These are phyloP conservation scores for Meda fulgida DNA, from an alignment of 2,797 vertebrate genomes.

Conservation along the genomic window DNA sequence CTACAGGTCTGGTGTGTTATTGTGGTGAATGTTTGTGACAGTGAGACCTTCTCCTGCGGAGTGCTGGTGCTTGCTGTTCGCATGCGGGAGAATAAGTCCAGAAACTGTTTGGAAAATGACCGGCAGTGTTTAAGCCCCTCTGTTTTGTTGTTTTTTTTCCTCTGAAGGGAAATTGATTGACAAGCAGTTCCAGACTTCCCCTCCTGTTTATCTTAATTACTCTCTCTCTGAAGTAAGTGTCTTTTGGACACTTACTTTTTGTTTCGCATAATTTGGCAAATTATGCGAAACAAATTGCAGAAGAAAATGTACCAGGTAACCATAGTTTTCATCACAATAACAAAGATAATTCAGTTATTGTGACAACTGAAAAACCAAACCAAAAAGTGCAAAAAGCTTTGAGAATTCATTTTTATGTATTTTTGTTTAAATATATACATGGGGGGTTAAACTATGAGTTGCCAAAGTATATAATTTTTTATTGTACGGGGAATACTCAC, in stretches of 20 bases:
- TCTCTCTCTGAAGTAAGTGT: neutral
- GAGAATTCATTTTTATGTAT: too few relatives aligned
- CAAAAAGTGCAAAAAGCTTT: too few relatives aligned
- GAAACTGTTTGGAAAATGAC: slow-evolving; percentile 52
- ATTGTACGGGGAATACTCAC: slow-evolving; percentile 72
- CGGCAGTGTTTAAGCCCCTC: neutral
- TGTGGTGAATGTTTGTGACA: neutral
- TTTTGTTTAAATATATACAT: too few relatives aligned
- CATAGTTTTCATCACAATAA: neutral
- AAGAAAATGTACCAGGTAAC: neutral
- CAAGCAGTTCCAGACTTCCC: slow-evolving; percentile 6
- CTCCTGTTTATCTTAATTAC: neutral
- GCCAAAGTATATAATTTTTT: neutral
- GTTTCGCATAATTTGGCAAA: too few relatives aligned
- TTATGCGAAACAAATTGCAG: neutral
- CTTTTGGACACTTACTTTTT: too few relatives aligned
- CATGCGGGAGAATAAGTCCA: slow-evolving; percentile 23
- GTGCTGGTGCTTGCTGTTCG: slow-evolving; percentile 30
- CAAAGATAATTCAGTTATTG: neutral
- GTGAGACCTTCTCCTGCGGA: neutral
- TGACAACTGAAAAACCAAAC: too few relatives aligned
- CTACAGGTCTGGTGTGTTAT: neutral
- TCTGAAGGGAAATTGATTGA: slow-evolving; percentile 41
- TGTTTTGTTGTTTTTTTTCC: neutral
- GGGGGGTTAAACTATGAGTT: neutral